Percentiles rank a stretch among this genome's conserved stretches.
These are phyloP conservation scores for Lophura nycthemera DNA, from an alignment of 2,113 vertebrate genomes.

Conservation along the genomic window DNA sequence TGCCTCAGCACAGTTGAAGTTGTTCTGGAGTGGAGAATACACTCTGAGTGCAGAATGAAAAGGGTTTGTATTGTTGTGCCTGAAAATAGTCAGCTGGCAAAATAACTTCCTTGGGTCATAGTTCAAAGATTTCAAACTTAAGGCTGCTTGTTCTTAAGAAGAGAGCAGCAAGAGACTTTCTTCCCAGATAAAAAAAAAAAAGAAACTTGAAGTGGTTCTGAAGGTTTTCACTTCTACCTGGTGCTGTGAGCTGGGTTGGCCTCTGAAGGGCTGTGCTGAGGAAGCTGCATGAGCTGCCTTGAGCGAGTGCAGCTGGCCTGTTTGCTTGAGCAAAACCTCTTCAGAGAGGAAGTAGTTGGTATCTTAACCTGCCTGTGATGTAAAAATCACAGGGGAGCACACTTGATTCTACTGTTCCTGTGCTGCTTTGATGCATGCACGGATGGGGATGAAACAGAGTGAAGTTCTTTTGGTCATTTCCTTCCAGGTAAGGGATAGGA, in stretches of 20 bases:
- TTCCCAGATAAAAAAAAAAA: not conserved
- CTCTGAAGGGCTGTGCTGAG: accelerated
- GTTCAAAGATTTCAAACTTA: not conserved
- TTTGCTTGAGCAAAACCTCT: not conserved
- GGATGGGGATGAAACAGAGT: not conserved
- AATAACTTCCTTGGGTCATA: not conserved
- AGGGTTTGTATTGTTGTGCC: not conserved
- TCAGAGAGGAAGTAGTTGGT: not conserved
- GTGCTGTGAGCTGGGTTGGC: not conserved
- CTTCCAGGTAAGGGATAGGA: not conserved
- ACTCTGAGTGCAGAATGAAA: not conserved
- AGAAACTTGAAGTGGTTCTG: not conserved
- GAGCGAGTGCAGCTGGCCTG: not conserved
- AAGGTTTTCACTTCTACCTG: not conserved
- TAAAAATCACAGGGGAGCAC: not conserved
- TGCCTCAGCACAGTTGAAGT: not conserved
- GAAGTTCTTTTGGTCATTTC: accelerated
- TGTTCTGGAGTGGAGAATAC: not conserved
- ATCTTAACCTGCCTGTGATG: not conserved
- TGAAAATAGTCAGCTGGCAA: not conserved
- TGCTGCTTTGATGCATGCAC: not conserved
- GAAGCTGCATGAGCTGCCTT: not conserved
- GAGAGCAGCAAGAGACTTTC: not conserved
- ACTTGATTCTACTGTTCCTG: not conserved
- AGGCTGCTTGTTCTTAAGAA: not conserved